Evolutionary conservation across 2,888 invertebrate species (phyloP), one percentile per base, ranked within the genome.

Genomic region (Megaustenia siamemsis): DNA sequence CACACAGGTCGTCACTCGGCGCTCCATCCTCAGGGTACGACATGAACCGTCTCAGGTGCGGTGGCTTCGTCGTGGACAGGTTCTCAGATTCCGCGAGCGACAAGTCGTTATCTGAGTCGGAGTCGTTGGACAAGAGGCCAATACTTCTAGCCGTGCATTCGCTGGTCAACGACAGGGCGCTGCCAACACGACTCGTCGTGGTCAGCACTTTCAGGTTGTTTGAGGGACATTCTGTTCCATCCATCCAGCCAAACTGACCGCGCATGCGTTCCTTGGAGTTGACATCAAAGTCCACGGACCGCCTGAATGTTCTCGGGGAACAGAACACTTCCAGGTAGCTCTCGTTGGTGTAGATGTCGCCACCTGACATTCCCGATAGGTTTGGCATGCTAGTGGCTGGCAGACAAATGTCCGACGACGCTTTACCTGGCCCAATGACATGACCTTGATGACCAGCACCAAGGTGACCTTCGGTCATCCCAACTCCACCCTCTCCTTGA

Each of bases 81-180:
- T 66, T 66, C 28, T 63, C 83, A 73, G 66, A 82, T 82, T 71
- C 79, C 0, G 83, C 66, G 40, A 68, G 60, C 18, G 83, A 81
- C 38, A 81, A 35, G 71, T 83, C 85, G 28, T 78, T 66, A 32
- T 85, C 85, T 5, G 85, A 69, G 32, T 77, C 82, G 5, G 91
- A 91, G 87, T 92, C 92, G 86, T 92, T 91, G 73, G 92, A 92
- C 49, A 92, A 89, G 12, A 92, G 87, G 5, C 92, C 92, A n/a
- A 92, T 89, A 86, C 92, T 92, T 78, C 90, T 82, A 1, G 91
- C 88, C 3, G 92, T 92, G 86, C 90, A 92, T 71, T 91, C 92
- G 85, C 91, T 91, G 82, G 90, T 92, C 43, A 92, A 76, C 0
- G 91, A 91, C 43, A 92, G 81, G 8, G 92, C 88, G 69, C 91